These are phyloP conservation scores for Drosophila tropicalis DNA, from an alignment of 1,140 invertebrate genomes.

Conservation along the genomic window DNA sequence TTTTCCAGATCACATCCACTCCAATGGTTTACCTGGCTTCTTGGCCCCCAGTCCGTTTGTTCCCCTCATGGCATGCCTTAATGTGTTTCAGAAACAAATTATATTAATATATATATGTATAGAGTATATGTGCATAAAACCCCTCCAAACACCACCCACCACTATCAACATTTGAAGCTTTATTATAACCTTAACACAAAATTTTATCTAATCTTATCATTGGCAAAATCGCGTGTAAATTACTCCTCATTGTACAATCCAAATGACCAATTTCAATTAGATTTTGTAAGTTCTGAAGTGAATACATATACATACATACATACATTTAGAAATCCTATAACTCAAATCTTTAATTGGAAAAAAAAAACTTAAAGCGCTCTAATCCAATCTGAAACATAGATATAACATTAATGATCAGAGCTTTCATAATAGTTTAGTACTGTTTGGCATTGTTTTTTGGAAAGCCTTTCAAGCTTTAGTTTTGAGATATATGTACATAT, in stretches of 20 bases:
- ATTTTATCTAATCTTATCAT: constrained; percentile 54
- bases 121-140: constrained; percentile 17
- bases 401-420: no score
- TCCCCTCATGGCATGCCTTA: constrained; percentile 33
- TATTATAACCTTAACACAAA: constrained; percentile 27
- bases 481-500: no score
- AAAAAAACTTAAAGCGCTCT: no score
- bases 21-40: neutral
- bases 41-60: constrained; percentile 14
- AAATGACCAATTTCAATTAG: constrained; percentile 69
- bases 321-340: neutral
- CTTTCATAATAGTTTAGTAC: no score
- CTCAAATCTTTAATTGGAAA: no score
- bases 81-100: constrained; percentile 19
- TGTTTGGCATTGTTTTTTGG: neutral
- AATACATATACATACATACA: neutral
- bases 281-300: constrained; percentile 35
- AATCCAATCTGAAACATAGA: no score
- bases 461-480: neutral
- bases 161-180: constrained; percentile 27
- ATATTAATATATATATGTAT: constrained; percentile 10
- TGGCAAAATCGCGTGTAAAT: constrained; percentile 41
- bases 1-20: constrained; percentile 20
- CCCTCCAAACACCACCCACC: constrained; percentile 1
- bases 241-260: constrained; percentile 22